Conservation (phyloP, 1,140 invertebrate species). For the Lycorma delicatula region DNA sequence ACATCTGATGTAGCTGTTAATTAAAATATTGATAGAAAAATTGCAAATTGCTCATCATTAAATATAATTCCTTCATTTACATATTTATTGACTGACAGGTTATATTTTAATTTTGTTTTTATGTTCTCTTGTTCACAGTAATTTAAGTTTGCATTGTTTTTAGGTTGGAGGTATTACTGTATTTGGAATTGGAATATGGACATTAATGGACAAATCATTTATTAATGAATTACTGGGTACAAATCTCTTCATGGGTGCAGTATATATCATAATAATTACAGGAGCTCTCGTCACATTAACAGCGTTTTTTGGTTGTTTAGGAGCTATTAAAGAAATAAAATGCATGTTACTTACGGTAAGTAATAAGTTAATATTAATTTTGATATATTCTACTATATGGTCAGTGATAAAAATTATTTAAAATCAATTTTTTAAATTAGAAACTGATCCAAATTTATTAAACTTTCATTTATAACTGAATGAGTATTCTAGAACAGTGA, state of each 20-base stretch:
- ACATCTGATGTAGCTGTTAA: too few relatives aligned
- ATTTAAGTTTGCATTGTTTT: slow-evolving; percentile 31
- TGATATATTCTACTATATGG: too few relatives aligned
- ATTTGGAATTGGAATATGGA: slow-evolving; percentile 68
- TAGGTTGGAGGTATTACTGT: slow-evolving; percentile 71
- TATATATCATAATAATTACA: slow-evolving; percentile 70
- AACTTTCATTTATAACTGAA: too few relatives aligned
- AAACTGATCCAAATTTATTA: too few relatives aligned
- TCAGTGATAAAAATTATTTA: too few relatives aligned
- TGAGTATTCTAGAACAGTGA: too few relatives aligned
- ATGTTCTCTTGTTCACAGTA: too few relatives aligned
- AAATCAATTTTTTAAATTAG: too few relatives aligned
- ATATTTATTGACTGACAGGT: too few relatives aligned
- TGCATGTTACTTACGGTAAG: slow-evolving; percentile 78
- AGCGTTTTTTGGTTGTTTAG: slow-evolving; percentile 76
- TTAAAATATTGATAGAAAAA: too few relatives aligned
- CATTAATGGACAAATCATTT: slow-evolving; percentile 70
- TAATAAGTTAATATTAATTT: too few relatives aligned
- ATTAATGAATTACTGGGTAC: slow-evolving; percentile 72
- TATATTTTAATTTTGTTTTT: too few relatives aligned
- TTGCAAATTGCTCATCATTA: not conserved
- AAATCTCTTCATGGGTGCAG: slow-evolving; percentile 70
- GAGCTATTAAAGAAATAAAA: slow-evolving; percentile 78
- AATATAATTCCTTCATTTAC: not conserved
- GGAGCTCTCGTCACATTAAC: slow-evolving; percentile 67